phyloP scores from a whole-genome alignment of 2,797 vertebrate species.

The Arctocebus calabarensis region DNA sequence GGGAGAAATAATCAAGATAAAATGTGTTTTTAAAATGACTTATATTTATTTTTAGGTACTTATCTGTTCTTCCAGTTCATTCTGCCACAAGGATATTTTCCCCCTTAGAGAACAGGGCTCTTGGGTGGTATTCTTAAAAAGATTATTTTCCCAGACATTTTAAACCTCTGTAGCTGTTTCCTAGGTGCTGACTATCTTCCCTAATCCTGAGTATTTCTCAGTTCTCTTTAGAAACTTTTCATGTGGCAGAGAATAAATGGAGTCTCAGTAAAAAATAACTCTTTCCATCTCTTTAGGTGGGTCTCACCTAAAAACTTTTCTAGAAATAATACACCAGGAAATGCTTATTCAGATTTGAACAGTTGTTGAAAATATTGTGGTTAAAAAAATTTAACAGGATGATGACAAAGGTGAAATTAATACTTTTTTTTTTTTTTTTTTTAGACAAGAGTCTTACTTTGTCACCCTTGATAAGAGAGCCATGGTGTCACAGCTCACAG shows the following conservation, averaged over 20 bases:
- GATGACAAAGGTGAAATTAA: neutral
- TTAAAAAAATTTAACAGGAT: neutral
- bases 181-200: neutral
- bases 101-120: neutral
- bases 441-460: too few species aligned
- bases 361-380: neutral
- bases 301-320: neutral
- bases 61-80: neutral
- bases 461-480: too few species aligned
- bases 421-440: too few species aligned
- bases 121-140: conserved; percentile 22
- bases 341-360: neutral
- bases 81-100: neutral
- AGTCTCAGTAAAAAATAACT: neutral
- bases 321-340: neutral
- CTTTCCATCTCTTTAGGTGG: neutral
- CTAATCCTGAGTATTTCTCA: neutral
- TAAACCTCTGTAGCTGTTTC: neutral
- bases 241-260: neutral
- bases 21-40: neutral
- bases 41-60: neutral
- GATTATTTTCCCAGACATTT: neutral
- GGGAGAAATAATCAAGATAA: conserved; percentile 20
- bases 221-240: neutral
- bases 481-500: too few species aligned